Base-by-base conservation (phyloP, 2,888 invertebrate genomes). In the Drepanosiphum platanoidis region DNA sequence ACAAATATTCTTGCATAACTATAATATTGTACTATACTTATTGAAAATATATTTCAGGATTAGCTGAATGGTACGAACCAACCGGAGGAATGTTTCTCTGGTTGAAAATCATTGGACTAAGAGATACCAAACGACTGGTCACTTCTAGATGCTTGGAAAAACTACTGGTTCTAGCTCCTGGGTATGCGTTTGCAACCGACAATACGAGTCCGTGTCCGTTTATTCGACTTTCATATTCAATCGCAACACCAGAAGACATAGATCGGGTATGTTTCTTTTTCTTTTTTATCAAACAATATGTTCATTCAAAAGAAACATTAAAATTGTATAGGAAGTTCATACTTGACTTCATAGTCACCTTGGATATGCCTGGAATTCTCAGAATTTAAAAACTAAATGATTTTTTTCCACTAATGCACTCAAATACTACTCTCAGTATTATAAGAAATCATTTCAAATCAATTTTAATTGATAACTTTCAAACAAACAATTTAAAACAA, bases 31-130 rank as follows among this genome's bases (percentile, higher is more conserved):
- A 61, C 11, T 52, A 36, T n/a, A 11, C n/a, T 42, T n/a, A n/a
- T n/a, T n/a, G n/a, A n/a, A n/a, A n/a, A n/a, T n/a, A n/a, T n/a
- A n/a, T n/a, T n/a, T n/a, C 89, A 91, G 93, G 92, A 75, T 89
- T 94, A 4, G 93, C 92, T 3, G 93, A 93, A 86, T 95, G 94
- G 92, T 88, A 90, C 0, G 89, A 91, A 36, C 95, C 96, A 0
- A 89, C 90, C 5, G 95, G 94, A 3, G 95, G 95, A 0, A 93
- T 95, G 91, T 95, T 95, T 90, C 91, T 95, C 64, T 96, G 95
- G 95, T 90, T 95, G 78, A 92, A 92, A 88, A 92, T 95, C 0
- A 90, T 90, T 5, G 93, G 92, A 0, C 91, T 95, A 0, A 90
- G 92, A 2, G 95, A 95, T 88, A 94, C 95, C 1, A 93, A 93